Percentiles rank a stretch among this genome's conserved stretches.
Conservation (phyloP, 2,113 vertebrate genomes). For the Rattus rattus region DNA sequence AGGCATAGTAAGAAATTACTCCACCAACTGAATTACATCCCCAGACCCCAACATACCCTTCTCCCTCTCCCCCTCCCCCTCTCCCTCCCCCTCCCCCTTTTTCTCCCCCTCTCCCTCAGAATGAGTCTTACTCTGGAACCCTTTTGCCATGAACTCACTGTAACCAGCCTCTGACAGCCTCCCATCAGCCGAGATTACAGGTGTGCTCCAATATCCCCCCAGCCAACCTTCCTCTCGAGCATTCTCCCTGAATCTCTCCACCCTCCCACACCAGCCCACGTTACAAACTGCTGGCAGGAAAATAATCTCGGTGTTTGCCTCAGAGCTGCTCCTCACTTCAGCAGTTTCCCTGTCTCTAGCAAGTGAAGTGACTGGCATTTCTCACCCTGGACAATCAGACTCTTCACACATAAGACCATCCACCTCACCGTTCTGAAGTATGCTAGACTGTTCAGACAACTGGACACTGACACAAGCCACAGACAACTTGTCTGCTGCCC, state of each 20-base stretch:
- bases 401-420: background rate
- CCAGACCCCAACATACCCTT: background rate
- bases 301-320: background rate
- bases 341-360: background rate
- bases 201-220: background rate
- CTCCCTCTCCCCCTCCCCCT: background rate
- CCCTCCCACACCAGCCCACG: background rate
- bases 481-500: background rate
- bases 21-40: background rate
- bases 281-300: background rate
- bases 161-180: background rate
- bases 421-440: background rate
- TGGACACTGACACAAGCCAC: background rate
- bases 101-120: too few species aligned
- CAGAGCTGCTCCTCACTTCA: background rate
- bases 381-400: background rate
- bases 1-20: background rate
- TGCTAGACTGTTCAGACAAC: background rate
- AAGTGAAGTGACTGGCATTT: background rate
- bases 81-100: rapidly evolving
- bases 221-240: background rate
- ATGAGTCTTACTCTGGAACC: too few species aligned
- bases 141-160: too few species aligned
- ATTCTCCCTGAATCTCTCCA: background rate
- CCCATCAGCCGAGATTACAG: background rate